phyloP scores from a whole-genome alignment of 2,888 invertebrate species.

The Heliconius hortense region DNA sequence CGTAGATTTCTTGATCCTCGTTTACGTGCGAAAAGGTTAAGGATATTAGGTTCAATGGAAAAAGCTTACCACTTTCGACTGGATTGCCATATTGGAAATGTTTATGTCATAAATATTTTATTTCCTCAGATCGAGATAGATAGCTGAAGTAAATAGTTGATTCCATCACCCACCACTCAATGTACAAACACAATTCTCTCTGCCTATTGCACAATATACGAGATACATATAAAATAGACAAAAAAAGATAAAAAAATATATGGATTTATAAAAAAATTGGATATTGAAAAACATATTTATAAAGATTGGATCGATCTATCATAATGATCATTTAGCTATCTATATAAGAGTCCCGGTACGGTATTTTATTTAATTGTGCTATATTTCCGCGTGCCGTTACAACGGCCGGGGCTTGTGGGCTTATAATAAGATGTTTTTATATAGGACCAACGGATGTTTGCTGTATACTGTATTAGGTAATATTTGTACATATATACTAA shows the following conservation, averaged over 20 bases:
- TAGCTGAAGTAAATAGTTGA: neutral
- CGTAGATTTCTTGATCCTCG: neutral
- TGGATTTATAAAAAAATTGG: too few relatives aligned
- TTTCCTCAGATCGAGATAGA: neutral
- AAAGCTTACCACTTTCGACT: too few relatives aligned
- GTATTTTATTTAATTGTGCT: conserved; percentile 39
- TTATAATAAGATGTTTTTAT: conserved; percentile 42
- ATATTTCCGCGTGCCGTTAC: conserved; percentile 42
- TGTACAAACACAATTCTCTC: neutral
- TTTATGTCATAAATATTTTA: neutral
- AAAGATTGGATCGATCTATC: neutral
- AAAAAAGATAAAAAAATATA: neutral
- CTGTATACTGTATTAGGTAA: neutral
- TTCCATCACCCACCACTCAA: neutral
- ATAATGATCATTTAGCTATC: conserved; percentile 15
- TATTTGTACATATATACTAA: neutral
- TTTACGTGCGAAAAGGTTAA: too few relatives aligned
- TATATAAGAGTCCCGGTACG: conserved; percentile 24
- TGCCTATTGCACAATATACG: neutral
- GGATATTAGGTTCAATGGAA: too few relatives aligned
- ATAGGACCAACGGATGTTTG: conserved; percentile 37
- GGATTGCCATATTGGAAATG: too few relatives aligned
- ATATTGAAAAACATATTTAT: too few relatives aligned
- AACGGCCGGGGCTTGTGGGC: conserved; percentile 39
- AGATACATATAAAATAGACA: neutral